phyloP scores from a whole-genome alignment of 2,888 invertebrate genomes.

The Cremastobaeus sp. region DNA sequence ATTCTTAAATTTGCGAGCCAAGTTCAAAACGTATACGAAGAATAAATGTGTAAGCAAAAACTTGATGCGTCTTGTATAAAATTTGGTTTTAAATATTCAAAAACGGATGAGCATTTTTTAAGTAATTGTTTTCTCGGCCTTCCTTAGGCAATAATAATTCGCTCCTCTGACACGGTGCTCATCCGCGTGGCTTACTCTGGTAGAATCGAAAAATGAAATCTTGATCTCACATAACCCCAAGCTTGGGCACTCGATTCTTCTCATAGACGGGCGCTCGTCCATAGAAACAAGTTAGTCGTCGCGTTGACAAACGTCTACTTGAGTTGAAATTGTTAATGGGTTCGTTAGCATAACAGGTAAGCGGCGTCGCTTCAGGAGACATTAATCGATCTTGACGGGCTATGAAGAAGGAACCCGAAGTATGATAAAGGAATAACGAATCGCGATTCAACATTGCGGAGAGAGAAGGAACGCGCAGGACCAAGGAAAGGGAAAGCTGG shows the following conservation, averaged over 20 bases:
- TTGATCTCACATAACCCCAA: constrained; percentile 21
- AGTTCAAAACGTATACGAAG: too few species aligned
- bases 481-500: constrained; percentile 53
- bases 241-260: background rate
- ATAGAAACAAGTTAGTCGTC: constrained; percentile 58
- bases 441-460: constrained; percentile 34
- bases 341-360: constrained; percentile 63
- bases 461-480: constrained; percentile 51
- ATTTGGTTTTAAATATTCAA: background rate
- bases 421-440: constrained; percentile 54
- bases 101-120: constrained; percentile 6
- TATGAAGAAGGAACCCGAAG: constrained; percentile 59
- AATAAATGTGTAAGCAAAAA: constrained; percentile 18
- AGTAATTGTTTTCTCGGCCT: constrained; percentile 20
- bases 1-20: too few species aligned
- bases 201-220: constrained; percentile 45
- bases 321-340: constrained; percentile 62
- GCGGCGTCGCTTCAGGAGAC: constrained; percentile 60
- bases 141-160: constrained; percentile 19
- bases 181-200: constrained; percentile 5
- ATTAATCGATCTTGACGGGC: constrained; percentile 63
- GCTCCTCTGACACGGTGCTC: constrained; percentile 3
- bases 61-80: background rate
- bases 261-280: constrained; percentile 27
- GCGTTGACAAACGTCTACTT: constrained; percentile 62